Base-by-base conservation (phyloP, 1,140 invertebrate genomes). In the Psix sp. region DNA sequence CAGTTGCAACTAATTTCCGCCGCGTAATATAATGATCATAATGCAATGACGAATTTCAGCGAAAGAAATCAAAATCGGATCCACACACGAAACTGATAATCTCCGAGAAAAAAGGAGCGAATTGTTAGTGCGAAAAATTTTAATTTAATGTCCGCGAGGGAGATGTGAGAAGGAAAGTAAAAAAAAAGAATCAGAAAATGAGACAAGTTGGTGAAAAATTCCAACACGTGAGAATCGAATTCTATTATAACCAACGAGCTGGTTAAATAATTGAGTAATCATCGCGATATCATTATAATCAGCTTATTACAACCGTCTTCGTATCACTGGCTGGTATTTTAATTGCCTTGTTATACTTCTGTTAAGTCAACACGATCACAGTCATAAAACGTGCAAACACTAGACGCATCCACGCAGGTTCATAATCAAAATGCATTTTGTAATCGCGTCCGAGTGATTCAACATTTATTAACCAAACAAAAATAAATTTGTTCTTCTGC, bases 211-310 rank as follows among this genome's bases (percentile, higher is more conserved):
- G 40, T 51, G 5, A 38, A 65, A 66, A 66, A 67, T 43, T 20
- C 36, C 54, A 33, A 39, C 33, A 45, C 54, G 54, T 60, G 65
- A 38, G 65, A 68, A 56, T 59, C 31, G 18, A 67, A 67, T 57
- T 51, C 43, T 52, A 68, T 59, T 68, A 52, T 56, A 65, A 38
- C 13, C 49, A 35, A 35, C 26, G 16, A 51, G 18, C 5, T 52
- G 33, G 65, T 24, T 70, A 60, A 70, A 70, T 70, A 70, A 70
- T 70, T 70, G 48, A 70, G 54, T 39, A 52, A 70, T 70, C 66
- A 70, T 70, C 33, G 40, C 40, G 66, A 45, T 70, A 70, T 70
- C 48, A 60, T 60, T 60, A 54, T 70, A 70, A 60, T 70, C 48
- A 60, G 56, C 66, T 70, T 70, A 60, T 70, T 70, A 60, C 40